Base-by-base conservation (phyloP, 2,888 invertebrate genomes). In the Pammene aurita region DNA sequence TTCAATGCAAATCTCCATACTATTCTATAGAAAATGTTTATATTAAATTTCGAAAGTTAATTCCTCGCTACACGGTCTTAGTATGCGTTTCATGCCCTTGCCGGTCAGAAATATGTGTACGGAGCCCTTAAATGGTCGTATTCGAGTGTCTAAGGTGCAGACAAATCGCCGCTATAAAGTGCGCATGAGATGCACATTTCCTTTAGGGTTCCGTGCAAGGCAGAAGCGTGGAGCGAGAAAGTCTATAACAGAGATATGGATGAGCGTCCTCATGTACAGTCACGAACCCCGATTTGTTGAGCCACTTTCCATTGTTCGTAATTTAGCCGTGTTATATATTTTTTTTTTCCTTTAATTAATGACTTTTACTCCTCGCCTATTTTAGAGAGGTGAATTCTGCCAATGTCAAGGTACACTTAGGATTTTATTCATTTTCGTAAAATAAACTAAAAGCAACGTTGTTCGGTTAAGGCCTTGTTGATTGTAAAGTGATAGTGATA, bases 151-250 rank as follows among this genome's bases (percentile, higher is more conserved):
- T 38, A 16, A 16, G 35, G 48, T 10, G 63, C 68, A 68, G 68
- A 68, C 68, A 63, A 63, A 68, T 68, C 68, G 63, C 44, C 52
- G 63, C 63, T 52, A 63, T 68, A 68, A 64, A 68, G 57, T 44
- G 50, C 46, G 62, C 63, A 52, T 68, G 68, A 58, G 63, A 68
- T 64, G 68, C 63, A 64, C 68, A 68, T 68, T 68, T 68, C 67
- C 63, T 68, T 14, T 38, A 26, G 57, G n/a, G 16, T 11, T 9
- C 10, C 13, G 58, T 14, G 13, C 68, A 68, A 64, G 63, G n/a
- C 4, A 57, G 5, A 7, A 38, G 18, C 13, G 26, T 7, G 14
- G 26, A n/a, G 6, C 26, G 61, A 38, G 38, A 38, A 38, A 42
- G 9, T 6, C 18, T 10, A 18, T 50, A 50, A n/a, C n/a, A 18